Base-by-base conservation (phyloP, 2,113 vertebrate genomes). In the Gadus chalcogrammus region DNA sequence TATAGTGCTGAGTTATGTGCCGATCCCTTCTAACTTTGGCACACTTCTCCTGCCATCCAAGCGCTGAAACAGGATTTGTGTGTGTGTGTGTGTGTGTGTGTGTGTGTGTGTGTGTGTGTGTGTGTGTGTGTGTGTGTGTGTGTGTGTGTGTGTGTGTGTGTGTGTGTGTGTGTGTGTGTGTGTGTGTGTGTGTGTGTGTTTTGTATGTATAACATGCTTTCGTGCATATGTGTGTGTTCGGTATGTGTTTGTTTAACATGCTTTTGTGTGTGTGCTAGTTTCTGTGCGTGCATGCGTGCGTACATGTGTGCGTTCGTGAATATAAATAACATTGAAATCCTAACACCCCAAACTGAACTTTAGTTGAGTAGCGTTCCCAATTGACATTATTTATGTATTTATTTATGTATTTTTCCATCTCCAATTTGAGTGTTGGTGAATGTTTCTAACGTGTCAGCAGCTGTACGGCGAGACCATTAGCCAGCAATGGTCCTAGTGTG, bases 401-500 rank as follows among this genome's bases (percentile, higher is more conserved):
- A 5, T 17, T 16, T 13, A 58, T n/a, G 7, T 11, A 58, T 58
- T 58, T 56, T 58, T n/a, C 73, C 73, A 59, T 28, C 18, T 24
- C 60, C 73, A 82, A 80, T 77, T 65, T 84, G 86, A 89, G 65
- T 85, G 80, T 86, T 85, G 77, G 67, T 61, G n/a, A 76, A 76
- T 82, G 82, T 79, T 73, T 77, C 78, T 66, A 76, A 74, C 42
- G 38, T 85, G 84, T 79, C 83, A 81, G 84, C 70, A 56, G 76
- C 84, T 80, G 80, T 83, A 80, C 84, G 81, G 72, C 12, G 22
- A 74, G 74, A 74, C 86, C 82, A 86, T 88, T 89, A 85, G 81
- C 72, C 17, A 38, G 38, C 74, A 65, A 69, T 81, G 74, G 85
- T 88, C 71, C 65, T 70, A 77, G 81, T 67, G 74, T 48, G 79